phyloP scores from a whole-genome alignment of 37 sponge, comb jelly and placozoan species.

The Axinella damicornis region DNA sequence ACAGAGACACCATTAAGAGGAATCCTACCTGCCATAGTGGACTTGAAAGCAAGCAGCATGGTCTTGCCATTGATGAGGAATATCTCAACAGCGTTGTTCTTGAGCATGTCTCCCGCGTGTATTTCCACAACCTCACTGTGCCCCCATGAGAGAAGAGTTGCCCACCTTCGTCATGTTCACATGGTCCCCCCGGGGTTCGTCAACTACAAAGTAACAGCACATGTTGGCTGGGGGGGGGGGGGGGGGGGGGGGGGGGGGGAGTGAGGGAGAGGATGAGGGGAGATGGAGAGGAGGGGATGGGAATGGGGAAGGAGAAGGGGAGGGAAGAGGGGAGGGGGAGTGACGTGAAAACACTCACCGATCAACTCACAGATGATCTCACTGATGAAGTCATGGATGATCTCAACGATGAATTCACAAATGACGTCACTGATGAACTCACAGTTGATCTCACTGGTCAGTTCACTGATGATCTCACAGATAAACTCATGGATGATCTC shows the following conservation, averaged over 20 bases:
- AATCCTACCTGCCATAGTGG: constrained; percentile 28
- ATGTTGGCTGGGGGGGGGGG: constrained; percentile 44
- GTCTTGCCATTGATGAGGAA: constrained; percentile 94
- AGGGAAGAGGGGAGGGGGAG: neutral
- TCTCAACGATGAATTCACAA: no score
- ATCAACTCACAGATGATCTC: no score
- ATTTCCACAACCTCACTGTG: constrained; percentile 84
- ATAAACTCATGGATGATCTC: no score
- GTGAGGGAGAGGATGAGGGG: neutral
- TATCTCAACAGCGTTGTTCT: constrained; percentile 96
- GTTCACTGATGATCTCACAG: no score
- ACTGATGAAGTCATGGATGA: no score
- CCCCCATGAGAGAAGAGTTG: constrained; percentile 76
- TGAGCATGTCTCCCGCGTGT: constrained; percentile 84
- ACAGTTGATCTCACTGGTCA: no score
- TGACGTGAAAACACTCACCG: no score
- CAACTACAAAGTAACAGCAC: constrained; percentile 74
- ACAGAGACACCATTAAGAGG: no score
- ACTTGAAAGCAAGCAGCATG: constrained; percentile 83
- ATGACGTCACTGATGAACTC: no score
- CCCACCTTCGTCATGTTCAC: constrained; percentile 82
- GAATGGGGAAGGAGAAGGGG: neutral
- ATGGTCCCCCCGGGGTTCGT: constrained; percentile 76
- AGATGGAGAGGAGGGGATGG: neutral
- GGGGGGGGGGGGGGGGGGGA: neutral